A percentile compares a stretch with the other conserved stretches of the same genome.
Conservation (phyloP, 1,140 invertebrate genomes). For the Macrobrachium rosenbergii region DNA sequence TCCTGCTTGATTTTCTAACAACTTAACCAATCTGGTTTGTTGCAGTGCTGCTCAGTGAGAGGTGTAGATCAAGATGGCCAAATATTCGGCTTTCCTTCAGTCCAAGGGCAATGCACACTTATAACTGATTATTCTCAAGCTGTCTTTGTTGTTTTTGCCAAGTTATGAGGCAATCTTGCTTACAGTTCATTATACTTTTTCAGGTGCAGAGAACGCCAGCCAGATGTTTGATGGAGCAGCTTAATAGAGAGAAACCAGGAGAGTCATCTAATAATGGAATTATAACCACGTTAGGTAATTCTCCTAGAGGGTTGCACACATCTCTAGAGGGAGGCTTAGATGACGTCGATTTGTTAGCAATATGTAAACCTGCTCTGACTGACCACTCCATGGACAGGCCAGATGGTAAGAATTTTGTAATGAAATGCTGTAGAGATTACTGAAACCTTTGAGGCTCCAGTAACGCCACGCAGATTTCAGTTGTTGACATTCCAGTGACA, state of each 20-base stretch:
- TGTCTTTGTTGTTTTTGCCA: too few species aligned
- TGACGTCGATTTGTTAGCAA: constrained; percentile 68
- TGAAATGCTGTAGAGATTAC: too few species aligned
- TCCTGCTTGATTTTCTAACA: too few species aligned
- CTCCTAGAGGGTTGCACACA: constrained; percentile 68
- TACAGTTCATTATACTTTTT: constrained; percentile 25
- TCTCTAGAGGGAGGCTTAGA: constrained; percentile 71
- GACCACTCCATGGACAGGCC: constrained; percentile 58
- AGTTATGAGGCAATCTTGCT: too few species aligned
- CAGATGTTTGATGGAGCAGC: constrained; percentile 55
- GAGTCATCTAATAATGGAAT: background rate
- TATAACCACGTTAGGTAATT: constrained; percentile 48
- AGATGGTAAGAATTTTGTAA: constrained; percentile 41
- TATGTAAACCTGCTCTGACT: constrained; percentile 66
- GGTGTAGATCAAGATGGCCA: too few species aligned
- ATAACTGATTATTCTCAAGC: too few species aligned
- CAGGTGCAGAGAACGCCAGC: constrained; percentile 54
- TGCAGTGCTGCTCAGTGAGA: too few species aligned
- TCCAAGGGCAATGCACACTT: too few species aligned
- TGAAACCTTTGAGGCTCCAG: too few species aligned
- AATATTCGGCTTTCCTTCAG: too few species aligned
- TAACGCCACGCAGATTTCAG: background rate
- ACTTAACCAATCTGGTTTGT: too few species aligned
- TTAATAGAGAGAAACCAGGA: constrained; percentile 45
- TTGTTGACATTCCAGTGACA: too few species aligned